phyloP scores from a whole-genome alignment of 2,113 vertebrate genomes.

The Glaucidium brasilianum region DNA sequence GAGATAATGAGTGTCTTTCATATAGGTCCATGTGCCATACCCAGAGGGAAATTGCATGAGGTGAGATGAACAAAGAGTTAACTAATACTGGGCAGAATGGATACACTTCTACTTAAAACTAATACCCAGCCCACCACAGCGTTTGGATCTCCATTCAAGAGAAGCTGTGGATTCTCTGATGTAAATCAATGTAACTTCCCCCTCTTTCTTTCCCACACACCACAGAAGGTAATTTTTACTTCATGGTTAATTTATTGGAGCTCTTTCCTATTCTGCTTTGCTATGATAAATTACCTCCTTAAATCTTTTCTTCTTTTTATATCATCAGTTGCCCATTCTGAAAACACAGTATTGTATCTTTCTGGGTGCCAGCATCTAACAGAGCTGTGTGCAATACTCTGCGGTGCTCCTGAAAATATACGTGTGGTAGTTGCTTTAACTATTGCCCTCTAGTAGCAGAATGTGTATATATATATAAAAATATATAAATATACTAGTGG shows the following conservation, averaged over 20 bases:
- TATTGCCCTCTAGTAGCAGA: not conserved
- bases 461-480: not conserved
- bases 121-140: not conserved
- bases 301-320: not conserved
- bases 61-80: not conserved
- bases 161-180: not conserved
- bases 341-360: not conserved
- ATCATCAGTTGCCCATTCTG: not conserved
- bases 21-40: fast-evolving
- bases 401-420: not conserved
- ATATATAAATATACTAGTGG: not conserved
- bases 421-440: not conserved
- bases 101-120: not conserved
- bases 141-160: not conserved
- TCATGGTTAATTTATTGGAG: not conserved
- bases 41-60: not conserved
- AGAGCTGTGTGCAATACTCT: not conserved
- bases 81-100: not conserved
- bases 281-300: not conserved
- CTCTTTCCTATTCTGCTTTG: not conserved
- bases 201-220: not conserved
- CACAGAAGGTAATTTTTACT: not conserved
- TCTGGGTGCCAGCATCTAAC: not conserved
- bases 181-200: not conserved
- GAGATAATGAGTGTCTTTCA: not conserved